Evolutionary conservation across 1,140 invertebrate species (phyloP), one percentile per base, ranked within the genome.

Genomic region (Cydia amplana): DNA sequence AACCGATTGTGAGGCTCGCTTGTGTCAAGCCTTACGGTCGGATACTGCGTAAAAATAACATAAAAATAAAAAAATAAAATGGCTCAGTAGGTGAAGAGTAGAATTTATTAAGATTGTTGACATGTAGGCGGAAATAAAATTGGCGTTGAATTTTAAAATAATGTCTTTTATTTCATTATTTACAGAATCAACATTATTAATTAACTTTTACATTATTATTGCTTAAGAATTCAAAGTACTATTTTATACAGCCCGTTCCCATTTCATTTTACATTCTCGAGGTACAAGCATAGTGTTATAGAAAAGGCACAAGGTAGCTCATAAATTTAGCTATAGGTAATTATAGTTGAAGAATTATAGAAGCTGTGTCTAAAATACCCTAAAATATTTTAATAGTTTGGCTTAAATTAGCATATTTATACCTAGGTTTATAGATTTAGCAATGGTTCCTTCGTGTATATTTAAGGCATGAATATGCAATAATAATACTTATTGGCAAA

Each of bases 101-200:
- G 20, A 10, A 23, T 55, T 1, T 40, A 70, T 70, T 18, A 36
- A 18, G 18, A 70, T 36, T 18, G 32, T 70, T 70, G n/a, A 40
- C 16, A 40, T 18, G 7, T 70, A 70, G 25, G n/a, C n/a, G n/a
- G 55, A 23, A 55, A 76, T 86, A 86, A 91, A 87, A 89, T 75
- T 75, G 70, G 63, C 78, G 73, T 72, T 70, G 75, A 86, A 85
- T 88, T 90, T 90, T 89, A 90, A 88, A 89, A 89, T 89, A 90
- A 88, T 90, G 90, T 91, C 88, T 91, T 91, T 90, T 91, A 91
- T 90, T 88, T 86, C 76, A 83, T 80, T 85, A 87, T 85, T 86
- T 82, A 84, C 84, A 84, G 79, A 77, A 51, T 18, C 49, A 51
- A 81, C 73, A 79, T 79, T 83, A 85, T 75, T 74, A 36, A 40